Percentiles rank a stretch among this genome's conserved stretches.
Conservation (phyloP, 2,888 invertebrate species). For the Eupithecia centaureata region DNA sequence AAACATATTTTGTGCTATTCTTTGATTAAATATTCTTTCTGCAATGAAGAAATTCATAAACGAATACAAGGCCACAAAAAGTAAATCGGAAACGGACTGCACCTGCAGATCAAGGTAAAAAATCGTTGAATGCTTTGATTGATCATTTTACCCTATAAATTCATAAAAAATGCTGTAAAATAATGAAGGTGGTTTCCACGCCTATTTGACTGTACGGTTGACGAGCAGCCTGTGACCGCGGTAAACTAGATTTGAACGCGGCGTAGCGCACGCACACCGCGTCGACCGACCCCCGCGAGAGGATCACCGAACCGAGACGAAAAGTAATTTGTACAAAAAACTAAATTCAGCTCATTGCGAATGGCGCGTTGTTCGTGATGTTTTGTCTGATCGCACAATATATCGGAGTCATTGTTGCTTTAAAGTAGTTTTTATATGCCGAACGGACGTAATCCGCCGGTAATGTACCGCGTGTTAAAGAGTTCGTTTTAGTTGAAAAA, state of each 20-base stretch:
- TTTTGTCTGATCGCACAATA: constrained; percentile 83
- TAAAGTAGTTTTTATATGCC: constrained; percentile 74
- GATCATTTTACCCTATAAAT: constrained; percentile 31
- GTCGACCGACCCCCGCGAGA: constrained; percentile 61
- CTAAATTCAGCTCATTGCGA: constrained; percentile 82
- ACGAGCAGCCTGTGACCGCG: constrained; percentile 56
- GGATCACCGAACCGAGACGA: constrained; percentile 81
- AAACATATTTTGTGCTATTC: neutral
- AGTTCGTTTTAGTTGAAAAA: constrained; percentile 58
- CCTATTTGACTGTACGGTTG: constrained; percentile 49
- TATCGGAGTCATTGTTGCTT: constrained; percentile 81
- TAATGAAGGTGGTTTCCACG: constrained; percentile 43
- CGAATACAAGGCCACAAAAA: constrained; percentile 70
- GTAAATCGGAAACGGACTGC: constrained; percentile 61
- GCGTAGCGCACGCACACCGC: constrained; percentile 57
- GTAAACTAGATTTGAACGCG: constrained; percentile 57
- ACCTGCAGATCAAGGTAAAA: constrained; percentile 53
- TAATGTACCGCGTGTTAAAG: constrained; percentile 72
- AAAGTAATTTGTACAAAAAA: constrained; percentile 83
- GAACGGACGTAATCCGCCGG: constrained; percentile 70
- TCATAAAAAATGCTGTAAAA: constrained; percentile 22
- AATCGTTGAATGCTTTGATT: constrained; percentile 39
- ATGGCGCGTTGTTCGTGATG: constrained; percentile 79
- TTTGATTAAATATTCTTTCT: neutral
- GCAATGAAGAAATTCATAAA: constrained; percentile 75